Conservation (phyloP, 1,140 invertebrate species). For the Drosophila sproati region DNA sequence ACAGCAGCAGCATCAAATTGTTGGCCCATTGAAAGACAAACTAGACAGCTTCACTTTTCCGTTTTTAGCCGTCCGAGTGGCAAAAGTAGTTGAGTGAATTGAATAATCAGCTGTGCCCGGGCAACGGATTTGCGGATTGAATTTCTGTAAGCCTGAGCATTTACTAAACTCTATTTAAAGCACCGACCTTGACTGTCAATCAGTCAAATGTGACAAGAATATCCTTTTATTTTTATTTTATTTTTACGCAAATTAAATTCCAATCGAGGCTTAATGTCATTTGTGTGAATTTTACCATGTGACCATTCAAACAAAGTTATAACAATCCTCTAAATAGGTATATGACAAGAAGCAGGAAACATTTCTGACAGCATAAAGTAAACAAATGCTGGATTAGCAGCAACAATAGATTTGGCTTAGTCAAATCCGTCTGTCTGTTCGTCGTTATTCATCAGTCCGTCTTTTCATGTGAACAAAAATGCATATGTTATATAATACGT, state of each 20-base stretch:
- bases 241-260: conserved; percentile 57
- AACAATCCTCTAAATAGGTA: too few species aligned
- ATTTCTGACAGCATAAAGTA: background rate
- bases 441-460: too few species aligned
- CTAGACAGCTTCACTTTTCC: conserved; percentile 35
- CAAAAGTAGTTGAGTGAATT: conserved; percentile 80
- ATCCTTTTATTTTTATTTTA: conserved; percentile 32
- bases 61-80: conserved; percentile 50
- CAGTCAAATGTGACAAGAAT: conserved; percentile 17
- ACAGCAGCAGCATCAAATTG: conserved; percentile 42
- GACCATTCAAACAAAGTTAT: too few species aligned
- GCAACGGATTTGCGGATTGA: conserved; percentile 37
- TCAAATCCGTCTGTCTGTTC: too few species aligned
- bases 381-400: background rate
- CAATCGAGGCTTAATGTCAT: conserved; percentile 39
- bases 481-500: too few species aligned
- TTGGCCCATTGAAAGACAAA: conserved; percentile 43
- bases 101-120: conserved; percentile 32
- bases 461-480: too few species aligned
- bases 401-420: too few species aligned
- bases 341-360: background rate
- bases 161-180: conserved; percentile 26
- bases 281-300: conserved; percentile 4
- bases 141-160: conserved; percentile 52
- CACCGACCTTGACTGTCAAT: background rate